Conservation (phyloP, 2,797 vertebrate species). For the Chanos chanos region DNA sequence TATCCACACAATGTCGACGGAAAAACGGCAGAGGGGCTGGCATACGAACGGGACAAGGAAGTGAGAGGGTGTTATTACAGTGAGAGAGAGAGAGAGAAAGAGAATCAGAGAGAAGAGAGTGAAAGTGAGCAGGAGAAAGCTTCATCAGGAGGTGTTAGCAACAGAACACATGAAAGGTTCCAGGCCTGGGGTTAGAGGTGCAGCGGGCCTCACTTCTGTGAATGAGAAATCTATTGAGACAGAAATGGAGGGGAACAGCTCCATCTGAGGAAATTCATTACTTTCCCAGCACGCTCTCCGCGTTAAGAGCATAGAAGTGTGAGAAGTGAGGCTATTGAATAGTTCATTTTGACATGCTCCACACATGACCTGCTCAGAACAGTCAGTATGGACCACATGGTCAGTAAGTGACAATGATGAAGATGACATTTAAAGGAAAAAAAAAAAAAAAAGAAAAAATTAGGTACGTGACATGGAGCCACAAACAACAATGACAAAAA, state of each 20-base stretch:
- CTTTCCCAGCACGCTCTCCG: conserved; percentile 56
- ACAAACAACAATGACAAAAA: too few species aligned
- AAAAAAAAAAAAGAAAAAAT: background rate
- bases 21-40: too few species aligned
- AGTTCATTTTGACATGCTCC: conserved; percentile 56
- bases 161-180: conserved; percentile 62
- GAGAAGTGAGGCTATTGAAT: conserved; percentile 56
- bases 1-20: too few species aligned
- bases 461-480: background rate
- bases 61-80: too few species aligned
- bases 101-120: background rate
- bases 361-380: background rate
- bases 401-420: background rate
- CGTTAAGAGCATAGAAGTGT: conserved; percentile 64
- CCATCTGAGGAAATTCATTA: conserved; percentile 67
- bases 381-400: background rate
- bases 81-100: too few species aligned
- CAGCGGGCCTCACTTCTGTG: conserved; percentile 66
- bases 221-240: conserved; percentile 59
- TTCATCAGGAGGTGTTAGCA: conserved; percentile 55
- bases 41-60: too few species aligned
- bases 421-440: background rate
- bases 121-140: background rate
- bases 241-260: conserved; percentile 62
- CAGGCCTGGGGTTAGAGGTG: conserved; percentile 53